Evolutionary conservation across 2,113 vertebrate genomes (phyloP).

Genomic region (Bombycilla garrulus): DNA sequence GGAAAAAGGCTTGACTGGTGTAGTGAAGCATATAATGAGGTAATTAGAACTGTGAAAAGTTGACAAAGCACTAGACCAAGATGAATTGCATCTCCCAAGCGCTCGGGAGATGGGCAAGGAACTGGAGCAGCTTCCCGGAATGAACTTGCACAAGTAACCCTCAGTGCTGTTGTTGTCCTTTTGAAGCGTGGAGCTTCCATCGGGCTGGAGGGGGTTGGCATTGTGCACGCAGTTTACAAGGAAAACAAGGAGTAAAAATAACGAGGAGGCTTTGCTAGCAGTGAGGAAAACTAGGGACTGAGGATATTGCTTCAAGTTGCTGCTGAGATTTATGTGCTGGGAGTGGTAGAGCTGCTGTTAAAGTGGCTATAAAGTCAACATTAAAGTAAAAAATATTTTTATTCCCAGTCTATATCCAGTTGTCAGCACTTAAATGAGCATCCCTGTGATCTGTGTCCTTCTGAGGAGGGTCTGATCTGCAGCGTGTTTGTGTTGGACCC

Average conservation of each 20-base stretch:
- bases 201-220: rapidly evolving
- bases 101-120: background rate
- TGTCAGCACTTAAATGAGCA: background rate
- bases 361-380: background rate
- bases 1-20: background rate
- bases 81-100: background rate
- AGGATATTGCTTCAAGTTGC: background rate
- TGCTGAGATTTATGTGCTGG: background rate
- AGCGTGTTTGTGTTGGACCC: background rate
- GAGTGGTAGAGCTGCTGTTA: background rate
- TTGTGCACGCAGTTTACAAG: background rate
- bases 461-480: background rate
- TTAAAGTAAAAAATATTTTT: background rate
- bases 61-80: slow-evolving; percentile 10
- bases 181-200: background rate
- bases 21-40: slow-evolving; percentile 21
- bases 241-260: background rate
- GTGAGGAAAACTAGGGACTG: background rate
- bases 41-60: slow-evolving; percentile 37
- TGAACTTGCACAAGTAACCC: background rate
- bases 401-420: background rate
- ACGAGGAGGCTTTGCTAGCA: background rate
- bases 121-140: background rate
- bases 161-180: background rate
- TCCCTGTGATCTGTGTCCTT: background rate